A percentile compares a stretch with the other conserved stretches of the same genome.
Evolutionary conservation across 2,797 vertebrate genomes (phyloP).

Genomic region (Anomalospiza imberbis): DNA sequence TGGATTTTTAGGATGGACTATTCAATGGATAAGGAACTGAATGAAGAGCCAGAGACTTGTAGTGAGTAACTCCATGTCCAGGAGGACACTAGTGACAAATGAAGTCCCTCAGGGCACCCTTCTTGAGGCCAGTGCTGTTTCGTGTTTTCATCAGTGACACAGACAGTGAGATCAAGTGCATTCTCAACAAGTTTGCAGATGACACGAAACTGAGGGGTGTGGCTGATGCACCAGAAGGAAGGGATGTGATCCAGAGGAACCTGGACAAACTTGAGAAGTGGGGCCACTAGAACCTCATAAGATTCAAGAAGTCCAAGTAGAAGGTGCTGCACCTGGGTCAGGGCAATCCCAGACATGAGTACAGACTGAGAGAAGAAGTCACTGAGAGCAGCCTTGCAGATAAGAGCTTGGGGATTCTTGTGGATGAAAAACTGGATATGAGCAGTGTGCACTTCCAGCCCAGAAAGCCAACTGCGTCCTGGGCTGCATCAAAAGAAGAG

Average conservation of each 20-base stretch:
- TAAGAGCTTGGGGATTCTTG: not conserved
- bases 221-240: not conserved
- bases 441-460: not conserved
- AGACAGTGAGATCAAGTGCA: not conserved
- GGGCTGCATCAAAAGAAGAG: not conserved
- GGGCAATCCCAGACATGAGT: not conserved
- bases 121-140: not conserved
- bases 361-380: not conserved
- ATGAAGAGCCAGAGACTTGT: not conserved
- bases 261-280: not conserved
- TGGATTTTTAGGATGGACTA: not conserved
- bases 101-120: not conserved
- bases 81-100: not conserved
- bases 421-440: not conserved
- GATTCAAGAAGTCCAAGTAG: not conserved
- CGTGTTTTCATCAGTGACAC: not conserved
- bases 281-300: not conserved
- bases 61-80: not conserved
- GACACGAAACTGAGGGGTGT: not conserved
- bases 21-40: not conserved
- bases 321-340: rapidly evolving
- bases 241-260: not conserved
- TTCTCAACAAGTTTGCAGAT: not conserved
- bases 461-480: rapidly evolving
- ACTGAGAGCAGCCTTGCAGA: not conserved